Base-by-base conservation (phyloP, 2,797 vertebrate species). In the Micromesistius poutassou region DNA sequence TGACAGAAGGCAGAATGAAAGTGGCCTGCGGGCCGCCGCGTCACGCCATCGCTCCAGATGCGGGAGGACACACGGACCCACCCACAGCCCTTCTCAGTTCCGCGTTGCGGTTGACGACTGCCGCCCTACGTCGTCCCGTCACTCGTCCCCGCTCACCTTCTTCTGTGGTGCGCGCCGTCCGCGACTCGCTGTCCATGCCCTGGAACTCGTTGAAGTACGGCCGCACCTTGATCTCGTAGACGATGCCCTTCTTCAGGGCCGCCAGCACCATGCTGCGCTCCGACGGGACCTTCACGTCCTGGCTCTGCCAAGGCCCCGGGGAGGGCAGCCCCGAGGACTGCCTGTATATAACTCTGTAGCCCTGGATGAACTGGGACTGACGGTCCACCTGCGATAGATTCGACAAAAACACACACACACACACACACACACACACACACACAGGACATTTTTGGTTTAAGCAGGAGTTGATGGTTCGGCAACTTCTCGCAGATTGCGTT, bases 121-220 rank as follows among this genome's bases (percentile, higher is more conserved):
- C 40, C 2, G 14, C 13, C 13, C 13, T 4, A 4, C 16, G 5
- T 50, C 19, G 46, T 22, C 46, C 46, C 3, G 22, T 22, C 5
- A 4, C 19, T 50, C 46, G 1, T 5, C 16, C 16, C 4, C 16
- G 19, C 46, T 50, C 5, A 99, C 98, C 97, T 96, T 99, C 98
- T 77, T 99, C 98, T 0, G 95, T 96, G 13, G 97, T 99, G 78
- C 96, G 95, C 1, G 96, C 95, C 0, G 95, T 96, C 91, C 97
- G 96, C 40, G 97, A 95, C 81, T 99, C 98, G 35, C 98, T 98
- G 91, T 99, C 98, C 95, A 98, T 98, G 81, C 98, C 98, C 83
- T 99, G 98, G 88, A 99, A 99, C 81, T 99, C 98, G 76, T 99
- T 99, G 93, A 99, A 99, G 83, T 97, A 99, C 0, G 98, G 98